Evolutionary conservation across 2,888 invertebrate species (phyloP), one percentile per base, ranked within the genome.

Genomic region (Drosophila limbata): DNA sequence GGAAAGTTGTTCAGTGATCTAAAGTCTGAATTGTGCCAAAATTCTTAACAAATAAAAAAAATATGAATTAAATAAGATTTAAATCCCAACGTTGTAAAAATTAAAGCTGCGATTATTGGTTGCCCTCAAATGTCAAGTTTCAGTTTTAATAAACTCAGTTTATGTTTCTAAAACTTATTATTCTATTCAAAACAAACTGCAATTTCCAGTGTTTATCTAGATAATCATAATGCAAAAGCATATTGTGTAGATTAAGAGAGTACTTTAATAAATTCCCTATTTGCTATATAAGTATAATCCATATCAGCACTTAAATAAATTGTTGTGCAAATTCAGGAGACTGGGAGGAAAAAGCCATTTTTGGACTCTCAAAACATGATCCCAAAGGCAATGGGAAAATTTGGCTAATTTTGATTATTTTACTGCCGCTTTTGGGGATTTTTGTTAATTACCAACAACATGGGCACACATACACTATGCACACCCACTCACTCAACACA

Each of bases 371-470:
- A 51, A 52, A 77, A 52, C 61, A 40, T 51, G 47, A 62, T 59
- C 70, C 70, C 69, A 72, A 73, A n/a, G 79, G 50, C 64, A 67
- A 69, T 71, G 70, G 68, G 59, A 64, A 69, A 73, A 70, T 75
- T 74, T 81, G 70, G 89, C 87, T 86, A 85, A 85, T 85, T 85
- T 81, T 81, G 82, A 85, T 85, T 88, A 88, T 87, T 85, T 85
- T 88, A 85, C 81, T 72, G 73, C 62, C 75, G 65, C 72, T 65
- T 84, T 73, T 73, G 60, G 71, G 77, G 75, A 73, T 64, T 77
- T 73, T 68, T 65, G 87, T 88, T 88, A 85, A 85, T 88, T 86
- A 88, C 71, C 78, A 66, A 19, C 50, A 68, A 70, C 69, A 71
- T 63, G 33, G 53, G 56, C 61, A 68, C 33, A 47, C 65, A 48